Percentiles rank a stretch among this genome's conserved stretches.
Conservation (phyloP, 2,113 vertebrate genomes). For the Nasalis larvatus region DNA sequence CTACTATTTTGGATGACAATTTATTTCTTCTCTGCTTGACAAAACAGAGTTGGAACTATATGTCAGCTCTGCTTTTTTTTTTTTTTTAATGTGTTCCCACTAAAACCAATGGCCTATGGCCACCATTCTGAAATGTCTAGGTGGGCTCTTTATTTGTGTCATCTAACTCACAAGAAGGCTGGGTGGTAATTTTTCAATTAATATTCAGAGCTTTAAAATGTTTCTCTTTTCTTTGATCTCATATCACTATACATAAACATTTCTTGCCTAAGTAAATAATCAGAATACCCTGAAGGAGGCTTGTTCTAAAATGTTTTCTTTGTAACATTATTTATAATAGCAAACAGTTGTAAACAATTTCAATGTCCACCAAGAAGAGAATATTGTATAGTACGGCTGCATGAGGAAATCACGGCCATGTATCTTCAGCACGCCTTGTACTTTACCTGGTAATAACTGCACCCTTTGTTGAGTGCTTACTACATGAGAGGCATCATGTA, state of each 20-base stretch:
- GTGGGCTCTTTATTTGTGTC: neutral
- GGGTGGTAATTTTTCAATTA: neutral
- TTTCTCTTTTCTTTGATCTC: neutral
- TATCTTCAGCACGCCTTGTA: neutral
- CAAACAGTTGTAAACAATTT: neutral
- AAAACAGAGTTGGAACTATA: neutral
- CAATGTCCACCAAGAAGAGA: neutral
- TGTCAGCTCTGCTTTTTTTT: neutral
- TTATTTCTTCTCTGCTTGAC: neutral
- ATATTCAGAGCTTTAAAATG: neutral
- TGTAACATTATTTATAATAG: neutral
- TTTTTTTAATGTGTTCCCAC: neutral
- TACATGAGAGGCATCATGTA: neutral
- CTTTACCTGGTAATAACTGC: neutral
- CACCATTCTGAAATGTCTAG: neutral
- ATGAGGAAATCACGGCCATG: neutral
- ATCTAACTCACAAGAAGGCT: neutral
- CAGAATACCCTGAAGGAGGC: neutral
- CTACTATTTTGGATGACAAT: neutral
- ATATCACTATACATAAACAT: neutral
- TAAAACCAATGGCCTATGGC: neutral
- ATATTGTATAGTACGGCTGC: neutral
- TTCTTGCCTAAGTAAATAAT: neutral
- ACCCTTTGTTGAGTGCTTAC: neutral
- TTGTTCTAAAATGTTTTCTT: neutral